Base-by-base conservation (phyloP, 2,888 invertebrate species). In the Eupithecia pulchellata region DNA sequence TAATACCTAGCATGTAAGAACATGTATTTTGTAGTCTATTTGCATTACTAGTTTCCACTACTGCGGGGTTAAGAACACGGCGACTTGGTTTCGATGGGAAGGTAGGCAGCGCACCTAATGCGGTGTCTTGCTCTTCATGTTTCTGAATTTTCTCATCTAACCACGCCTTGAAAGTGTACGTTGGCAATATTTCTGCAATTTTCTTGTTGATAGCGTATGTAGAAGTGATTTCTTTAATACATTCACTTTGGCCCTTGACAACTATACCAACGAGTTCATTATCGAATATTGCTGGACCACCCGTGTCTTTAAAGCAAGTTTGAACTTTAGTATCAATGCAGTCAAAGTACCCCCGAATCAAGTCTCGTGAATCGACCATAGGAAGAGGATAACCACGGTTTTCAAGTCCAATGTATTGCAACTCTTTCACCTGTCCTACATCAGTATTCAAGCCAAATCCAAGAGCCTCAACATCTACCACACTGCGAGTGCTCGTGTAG, bases 371-470 rank as follows among this genome's bases (percentile, higher is more conserved):
- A 55, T 76, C 75, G 11, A 73, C 30, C 6, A 66, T 4, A 20
- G 61, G 55, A 2, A 29, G 8, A 47, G 69, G 67, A 52, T 52
- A 76, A 27, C 78, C 74, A 42, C 90, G 82, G 70, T 83, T 82
- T 79, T 93, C 92, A 67, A 92, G 73, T 6, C 93, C 93, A 42
- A 92, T 81, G 77, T 82, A 91, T 70, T 93, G 93, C 57, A 93
- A 80, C 36, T 86, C 84, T 79, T 83, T 90, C 1, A 73, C 58
- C 78, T 87, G 80, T 9, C 89, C 90, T 36, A 86, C 78, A 9
- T 91, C 91, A 58, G 89, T 78, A 76, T 94, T 94, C 42, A 94
- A 79, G 58, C 93, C 93, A 80, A 86, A 93, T 39, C 93, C 93
- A 66, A 93, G 65, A 60, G 85, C 89, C 84, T 89, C 89, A 39